These are phyloP conservation scores for Spheniscus humboldti DNA, from an alignment of 2,797 vertebrate species.

Conservation along the genomic window DNA sequence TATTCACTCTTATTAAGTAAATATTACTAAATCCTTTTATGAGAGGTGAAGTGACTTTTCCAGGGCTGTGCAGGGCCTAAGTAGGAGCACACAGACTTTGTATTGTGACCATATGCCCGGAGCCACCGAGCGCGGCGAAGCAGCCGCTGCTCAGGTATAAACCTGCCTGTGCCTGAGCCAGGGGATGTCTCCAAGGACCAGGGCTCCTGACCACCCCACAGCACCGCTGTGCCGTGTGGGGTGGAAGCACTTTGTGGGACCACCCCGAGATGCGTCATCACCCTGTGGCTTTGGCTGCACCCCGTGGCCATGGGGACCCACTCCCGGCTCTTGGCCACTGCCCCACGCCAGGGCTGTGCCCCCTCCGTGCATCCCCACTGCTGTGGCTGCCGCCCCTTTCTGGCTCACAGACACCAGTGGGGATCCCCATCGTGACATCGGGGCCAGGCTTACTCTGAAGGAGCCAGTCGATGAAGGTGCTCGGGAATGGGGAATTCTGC, in stretches of 20 bases:
- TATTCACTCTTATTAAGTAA: conserved; percentile 47
- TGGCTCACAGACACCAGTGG: not conserved
- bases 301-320: not conserved
- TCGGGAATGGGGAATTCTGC: conserved; percentile 28
- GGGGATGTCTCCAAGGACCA: not conserved
- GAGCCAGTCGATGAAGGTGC: conserved; percentile 45
- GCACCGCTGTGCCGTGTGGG: fast-evolving
- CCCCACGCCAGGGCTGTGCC: not conserved
- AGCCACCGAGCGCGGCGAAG: fast-evolving
- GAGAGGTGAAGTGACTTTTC: not conserved
- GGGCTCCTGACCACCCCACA: not conserved
- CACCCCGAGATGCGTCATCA: no score
- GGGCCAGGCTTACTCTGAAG: conserved; percentile 6
- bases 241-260: not conserved
- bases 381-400: fast-evolving
- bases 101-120: fast-evolving
- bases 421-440: fast-evolving
- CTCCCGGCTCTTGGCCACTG: not conserved
- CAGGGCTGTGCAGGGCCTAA: not conserved
- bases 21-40: conserved; percentile 48
- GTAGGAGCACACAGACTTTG: not conserved
- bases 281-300: not conserved
- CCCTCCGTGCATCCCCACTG: fast-evolving
- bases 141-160: not conserved
- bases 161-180: not conserved